Conservation (phyloP, 2,797 vertebrate genomes). For the Brachyrhaphis roseni region DNA sequence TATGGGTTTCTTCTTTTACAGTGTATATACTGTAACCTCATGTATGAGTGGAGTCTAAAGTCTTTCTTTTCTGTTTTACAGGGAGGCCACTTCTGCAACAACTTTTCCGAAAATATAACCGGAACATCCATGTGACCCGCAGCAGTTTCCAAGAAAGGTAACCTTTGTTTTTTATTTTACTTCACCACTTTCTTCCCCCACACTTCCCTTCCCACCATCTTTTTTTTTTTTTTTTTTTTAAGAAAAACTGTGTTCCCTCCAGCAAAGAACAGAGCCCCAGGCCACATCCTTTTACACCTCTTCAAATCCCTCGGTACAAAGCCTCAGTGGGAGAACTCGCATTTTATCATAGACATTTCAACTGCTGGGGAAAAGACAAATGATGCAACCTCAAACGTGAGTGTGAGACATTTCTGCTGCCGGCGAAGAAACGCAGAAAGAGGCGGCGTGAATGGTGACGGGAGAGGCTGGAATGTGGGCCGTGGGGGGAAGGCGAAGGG, state of each 20-base stretch:
- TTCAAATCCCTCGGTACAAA: constrained; percentile 9
- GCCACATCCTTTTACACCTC: constrained; percentile 14
- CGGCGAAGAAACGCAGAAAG: constrained; percentile 2
- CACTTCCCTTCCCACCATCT: constrained; percentile 5
- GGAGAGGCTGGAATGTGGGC: constrained; percentile 18
- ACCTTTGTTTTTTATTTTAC: constrained; percentile 15
- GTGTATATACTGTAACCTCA: background rate
- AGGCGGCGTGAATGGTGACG: constrained; percentile 18
- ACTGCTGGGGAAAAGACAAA: constrained; percentile 1
- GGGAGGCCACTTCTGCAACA: constrained; percentile 18
- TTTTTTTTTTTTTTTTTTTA: constrained; percentile 8
- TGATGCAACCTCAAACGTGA: constrained; percentile 11
- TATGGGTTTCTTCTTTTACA: background rate
- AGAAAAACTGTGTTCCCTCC: constrained; percentile 1
- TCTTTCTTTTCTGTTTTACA: constrained; percentile 30
- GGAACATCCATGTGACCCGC: constrained; percentile 4
- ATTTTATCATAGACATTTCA: background rate
- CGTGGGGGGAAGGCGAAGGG: constrained; percentile 43
- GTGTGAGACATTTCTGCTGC: background rate
- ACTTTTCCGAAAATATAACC: constrained; percentile 1
- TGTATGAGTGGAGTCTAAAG: background rate
- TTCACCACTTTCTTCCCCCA: constrained; percentile 1
- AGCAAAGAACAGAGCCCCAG: constrained; percentile 21
- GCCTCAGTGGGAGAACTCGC: background rate
- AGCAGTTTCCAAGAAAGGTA: constrained; percentile 30